These are phyloP conservation scores for Cyprinodon brontotheroides DNA, from an alignment of 2,113 vertebrate species.

Conservation along the genomic window DNA sequence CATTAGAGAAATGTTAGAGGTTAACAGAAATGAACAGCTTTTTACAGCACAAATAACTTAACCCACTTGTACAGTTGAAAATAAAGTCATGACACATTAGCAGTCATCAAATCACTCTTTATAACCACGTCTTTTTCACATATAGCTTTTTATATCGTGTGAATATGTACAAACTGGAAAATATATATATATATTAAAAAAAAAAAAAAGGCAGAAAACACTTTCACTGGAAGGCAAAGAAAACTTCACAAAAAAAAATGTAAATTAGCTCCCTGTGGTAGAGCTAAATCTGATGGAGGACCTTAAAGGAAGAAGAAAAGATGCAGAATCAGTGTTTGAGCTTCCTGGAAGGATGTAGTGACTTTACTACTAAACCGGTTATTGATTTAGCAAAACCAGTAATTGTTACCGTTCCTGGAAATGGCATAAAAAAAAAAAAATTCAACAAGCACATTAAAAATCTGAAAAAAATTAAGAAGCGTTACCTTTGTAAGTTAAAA, in stretches of 20 bases:
- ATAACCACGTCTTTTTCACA: constrained; percentile 16
- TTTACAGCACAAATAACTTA: constrained; percentile 50
- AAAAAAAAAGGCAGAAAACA: constrained; percentile 8
- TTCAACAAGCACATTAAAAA: constrained; percentile 1
- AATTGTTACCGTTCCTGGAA: background rate
- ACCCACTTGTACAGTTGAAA: constrained; percentile 18
- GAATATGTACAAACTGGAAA: constrained; percentile 58
- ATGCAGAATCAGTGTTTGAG: background rate
- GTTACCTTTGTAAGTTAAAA: constrained; percentile 29
- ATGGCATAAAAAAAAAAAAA: too few relatives aligned
- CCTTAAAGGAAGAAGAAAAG: too few relatives aligned
- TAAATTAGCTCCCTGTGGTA: background rate
- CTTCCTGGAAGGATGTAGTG: background rate
- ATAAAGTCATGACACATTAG: constrained; percentile 15
- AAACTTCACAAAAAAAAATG: constrained; percentile 19
- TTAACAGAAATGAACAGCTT: constrained; percentile 12
- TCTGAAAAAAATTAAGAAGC: constrained; percentile 2
- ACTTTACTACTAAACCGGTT: background rate
- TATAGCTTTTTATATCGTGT: constrained; percentile 48
- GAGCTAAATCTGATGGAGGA: background rate
- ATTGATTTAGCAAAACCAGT: background rate
- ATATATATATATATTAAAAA: constrained; percentile 14
- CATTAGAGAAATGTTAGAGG: constrained; percentile 7
- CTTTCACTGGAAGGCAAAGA: constrained; percentile 18
- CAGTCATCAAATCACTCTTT: constrained; percentile 31